Base-by-base conservation (phyloP, 2,797 vertebrate genomes). In the Microctenopoma steveboyesi region DNA sequence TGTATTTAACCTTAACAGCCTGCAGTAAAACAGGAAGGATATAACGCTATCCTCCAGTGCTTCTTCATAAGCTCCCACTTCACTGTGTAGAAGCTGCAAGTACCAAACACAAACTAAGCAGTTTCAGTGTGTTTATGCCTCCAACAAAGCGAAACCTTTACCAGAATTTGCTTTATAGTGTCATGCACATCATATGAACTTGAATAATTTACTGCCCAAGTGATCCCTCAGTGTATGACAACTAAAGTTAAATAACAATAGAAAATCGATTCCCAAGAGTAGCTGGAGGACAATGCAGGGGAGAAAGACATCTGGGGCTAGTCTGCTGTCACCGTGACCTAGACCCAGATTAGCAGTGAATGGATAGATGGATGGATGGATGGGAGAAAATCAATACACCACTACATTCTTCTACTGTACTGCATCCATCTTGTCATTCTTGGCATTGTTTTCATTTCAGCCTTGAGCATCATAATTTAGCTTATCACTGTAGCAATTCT, bases 161-260 rank as follows among this genome's bases (percentile, higher is more conserved):
- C 15, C 53, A n/a, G 8, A 45, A 50, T n/a, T 13, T 40, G 8
- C 73, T 78, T 74, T 14, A 51, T 45, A 39, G 59, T 55, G 37
- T 67, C 59, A 70, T 75, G n/a, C 28, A 40, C 52, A 37, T 64
- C 45, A 53, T 56, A 69, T 61, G 40, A 27, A 54, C 5, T 48
- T 72, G 2, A 78, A 76, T 78, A 57, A 80, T 72, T 13, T 51
- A 82, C 63, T 18, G 46, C 8, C 7, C 68, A 40, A 28, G 42
- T 47, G 25, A 51, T 68, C 37, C 51, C 67, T n/a, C 53, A 28
- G 6, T 39, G 22, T 42, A 12, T 35, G 52, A 57, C 30, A 77
- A 37, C 53, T n/a, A 76, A 74, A 84, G 76, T 86, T 83, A 63
- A 75, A 71, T 64, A 76, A 60, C 78, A 43, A 79, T 72, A 73